Evolutionary conservation across 1,140 invertebrate genomes (phyloP).

Genomic region (silkworm (Bombyx mori)): ASM3026992v2 NC_085132.1:9980501-9981000

Average conservation of each 20-base stretch:
- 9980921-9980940: slow-evolving; percentile 60
- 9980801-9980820: slow-evolving; percentile 30
- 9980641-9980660: too few species aligned
- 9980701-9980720: slow-evolving; percentile 15
- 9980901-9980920: slow-evolving; percentile 57
- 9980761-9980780: slow-evolving; percentile 24
- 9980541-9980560: not conserved
- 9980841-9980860: slow-evolving; percentile 47
- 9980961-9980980: slow-evolving; percentile 14
- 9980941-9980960: slow-evolving; percentile 18
- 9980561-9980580: not conserved
- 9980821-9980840: slow-evolving; percentile 35
- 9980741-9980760: slow-evolving; percentile 34
- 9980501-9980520: not conserved
- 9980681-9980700: slow-evolving; percentile 7
- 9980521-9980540: not conserved
- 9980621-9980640: too few species aligned
- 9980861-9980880: slow-evolving; percentile 37
- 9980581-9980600: not conserved
- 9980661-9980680: slow-evolving; percentile 6
- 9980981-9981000: slow-evolving; percentile 54
- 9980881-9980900: slow-evolving; percentile 49
- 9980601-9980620: too few species aligned
- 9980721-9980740: slow-evolving; percentile 17
- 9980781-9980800: slow-evolving; percentile 32